These are phyloP conservation scores for Tiaroga cobitis DNA, from an alignment of 2,797 vertebrate species.

Conservation along the genomic window DNA sequence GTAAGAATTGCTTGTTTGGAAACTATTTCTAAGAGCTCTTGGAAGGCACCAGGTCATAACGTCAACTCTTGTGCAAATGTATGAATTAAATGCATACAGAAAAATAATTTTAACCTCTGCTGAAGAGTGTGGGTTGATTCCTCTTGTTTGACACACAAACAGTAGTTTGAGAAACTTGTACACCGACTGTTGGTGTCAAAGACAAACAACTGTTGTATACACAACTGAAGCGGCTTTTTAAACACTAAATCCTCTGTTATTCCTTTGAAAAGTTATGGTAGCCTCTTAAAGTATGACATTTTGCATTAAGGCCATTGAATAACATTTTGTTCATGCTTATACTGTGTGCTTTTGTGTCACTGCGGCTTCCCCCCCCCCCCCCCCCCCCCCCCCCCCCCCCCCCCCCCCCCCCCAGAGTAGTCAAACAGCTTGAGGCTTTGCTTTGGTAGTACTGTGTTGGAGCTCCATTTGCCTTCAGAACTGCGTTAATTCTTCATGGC, in stretches of 20 bases:
- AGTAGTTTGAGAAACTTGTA: not conserved
- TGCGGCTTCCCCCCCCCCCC: not conserved
- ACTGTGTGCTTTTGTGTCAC: not conserved
- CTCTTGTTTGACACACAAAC: constrained; percentile 43
- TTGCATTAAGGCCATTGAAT: constrained; percentile 1
- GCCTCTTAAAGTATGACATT: constrained; percentile 6
- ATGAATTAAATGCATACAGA: constrained; percentile 8
- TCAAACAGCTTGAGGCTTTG: not conserved
- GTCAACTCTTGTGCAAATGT: not conserved
- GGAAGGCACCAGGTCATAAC: constrained; percentile 27
- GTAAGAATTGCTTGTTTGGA: constrained; percentile 25
- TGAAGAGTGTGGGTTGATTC: constrained; percentile 30
- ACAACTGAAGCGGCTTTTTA: constrained; percentile 25
- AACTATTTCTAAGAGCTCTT: constrained; percentile 43
- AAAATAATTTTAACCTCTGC: constrained; percentile 21
- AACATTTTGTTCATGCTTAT: not conserved
- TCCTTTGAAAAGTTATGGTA: constrained; percentile 4
- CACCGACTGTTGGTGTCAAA: constrained; percentile 5
- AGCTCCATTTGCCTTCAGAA: not conserved
- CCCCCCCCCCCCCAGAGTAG: not conserved
- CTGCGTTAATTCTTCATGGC: not conserved
- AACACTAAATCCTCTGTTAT: constrained; percentile 6
- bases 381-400: too few species aligned
- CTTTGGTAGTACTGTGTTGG: not conserved
- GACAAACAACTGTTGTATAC: constrained; percentile 41